phyloP scores from a whole-genome alignment of 2,797 vertebrate genomes.

The Eupleurogrammus muticus region DNA sequence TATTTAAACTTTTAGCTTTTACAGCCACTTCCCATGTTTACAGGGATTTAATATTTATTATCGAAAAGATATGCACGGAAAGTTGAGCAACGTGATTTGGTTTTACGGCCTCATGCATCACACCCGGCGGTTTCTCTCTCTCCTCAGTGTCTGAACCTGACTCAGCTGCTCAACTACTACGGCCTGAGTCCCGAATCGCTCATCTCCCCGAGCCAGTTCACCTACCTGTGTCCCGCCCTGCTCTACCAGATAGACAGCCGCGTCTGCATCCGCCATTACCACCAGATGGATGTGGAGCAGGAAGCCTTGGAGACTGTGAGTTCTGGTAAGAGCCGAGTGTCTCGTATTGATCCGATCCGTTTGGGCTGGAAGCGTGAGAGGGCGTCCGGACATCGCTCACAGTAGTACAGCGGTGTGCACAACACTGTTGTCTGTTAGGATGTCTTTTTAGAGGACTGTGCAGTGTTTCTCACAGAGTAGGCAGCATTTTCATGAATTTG shows the following conservation, averaged over 20 bases:
- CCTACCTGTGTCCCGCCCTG: conserved; percentile 94
- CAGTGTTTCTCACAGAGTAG: too few species aligned
- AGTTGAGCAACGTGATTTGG: neutral
- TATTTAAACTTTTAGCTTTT: neutral
- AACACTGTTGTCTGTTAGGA: neutral
- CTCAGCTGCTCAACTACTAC: conserved; percentile 90
- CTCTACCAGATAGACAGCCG: conserved; percentile 97
- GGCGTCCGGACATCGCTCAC: neutral
- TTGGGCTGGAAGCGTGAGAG: conserved; percentile 8
- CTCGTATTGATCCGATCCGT: conserved; percentile 4
- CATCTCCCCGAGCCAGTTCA: conserved; percentile 93
- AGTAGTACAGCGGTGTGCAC: too few species aligned
- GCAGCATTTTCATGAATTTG: too few species aligned
- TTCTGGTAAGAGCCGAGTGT: conserved; percentile 73
- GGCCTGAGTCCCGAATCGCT: conserved; percentile 87
- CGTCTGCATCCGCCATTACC: conserved; percentile 93
- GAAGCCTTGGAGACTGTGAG: conserved; percentile 71
- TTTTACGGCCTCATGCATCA: neutral
- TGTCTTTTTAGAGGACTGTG: too few species aligned
- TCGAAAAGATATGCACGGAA: neutral
- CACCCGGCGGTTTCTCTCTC: neutral
- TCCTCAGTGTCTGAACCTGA: conserved; percentile 93
- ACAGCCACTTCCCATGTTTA: neutral
- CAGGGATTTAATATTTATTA: neutral
- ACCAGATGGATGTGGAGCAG: conserved; percentile 86